These are phyloP conservation scores for Argyra leucocephala DNA, from an alignment of 2,888 invertebrate genomes.

Conservation along the genomic window DNA sequence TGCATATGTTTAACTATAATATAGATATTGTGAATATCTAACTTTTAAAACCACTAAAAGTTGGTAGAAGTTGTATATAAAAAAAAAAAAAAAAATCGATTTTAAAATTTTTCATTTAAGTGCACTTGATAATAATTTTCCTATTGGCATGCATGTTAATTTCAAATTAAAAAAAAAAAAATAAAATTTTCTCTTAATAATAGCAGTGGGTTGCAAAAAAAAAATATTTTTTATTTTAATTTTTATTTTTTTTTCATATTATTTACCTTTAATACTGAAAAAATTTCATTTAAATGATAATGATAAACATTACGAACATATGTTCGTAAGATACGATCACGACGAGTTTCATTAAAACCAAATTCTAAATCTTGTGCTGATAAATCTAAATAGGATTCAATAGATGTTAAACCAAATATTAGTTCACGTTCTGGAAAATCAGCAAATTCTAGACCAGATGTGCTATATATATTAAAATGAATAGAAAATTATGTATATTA, in stretches of 20 bases:
- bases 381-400: slow-evolving; percentile 72
- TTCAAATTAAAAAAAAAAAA: too few species aligned
- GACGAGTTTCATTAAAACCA: slow-evolving; percentile 80
- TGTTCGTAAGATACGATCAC: slow-evolving; percentile 79
- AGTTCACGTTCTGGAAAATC: slow-evolving; percentile 74
- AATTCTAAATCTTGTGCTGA: slow-evolving; percentile 78
- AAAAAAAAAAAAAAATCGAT: too few species aligned
- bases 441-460: slow-evolving; percentile 70
- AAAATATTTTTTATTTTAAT: background rate
- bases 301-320: slow-evolving; percentile 90
- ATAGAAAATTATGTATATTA: too few species aligned
- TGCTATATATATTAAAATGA: slow-evolving; percentile 27
- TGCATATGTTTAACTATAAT: too few species aligned
- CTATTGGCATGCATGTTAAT: too few species aligned
- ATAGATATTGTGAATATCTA: too few species aligned
- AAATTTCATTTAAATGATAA: slow-evolving; percentile 90
- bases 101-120: too few species aligned
- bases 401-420: slow-evolving; percentile 72
- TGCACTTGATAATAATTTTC: too few species aligned
- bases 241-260: background rate
- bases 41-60: too few species aligned
- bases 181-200: too few species aligned
- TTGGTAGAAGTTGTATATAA: too few species aligned
- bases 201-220: too few species aligned
- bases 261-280: slow-evolving; percentile 65